A percentile compares a stretch with the other conserved stretches of the same genome.
phyloP scores from a whole-genome alignment of 2,113 vertebrate species.

The Notothenia rossii region DNA sequence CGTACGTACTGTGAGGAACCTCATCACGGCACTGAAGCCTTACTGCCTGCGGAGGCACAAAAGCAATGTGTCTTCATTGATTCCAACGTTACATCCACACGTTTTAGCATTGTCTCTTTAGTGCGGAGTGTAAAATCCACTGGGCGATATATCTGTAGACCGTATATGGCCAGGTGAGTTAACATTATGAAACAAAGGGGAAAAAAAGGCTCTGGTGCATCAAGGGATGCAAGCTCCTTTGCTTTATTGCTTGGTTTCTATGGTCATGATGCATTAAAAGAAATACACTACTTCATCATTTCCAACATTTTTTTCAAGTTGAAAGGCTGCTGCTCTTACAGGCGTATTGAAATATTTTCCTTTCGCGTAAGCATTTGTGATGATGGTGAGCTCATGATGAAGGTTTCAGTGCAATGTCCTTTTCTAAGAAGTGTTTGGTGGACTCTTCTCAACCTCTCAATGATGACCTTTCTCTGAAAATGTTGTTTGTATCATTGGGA shows the following conservation, averaged over 20 bases:
- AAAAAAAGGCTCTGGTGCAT: constrained; percentile 15
- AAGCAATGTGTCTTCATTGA: constrained; percentile 57
- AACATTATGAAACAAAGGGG: constrained; percentile 18
- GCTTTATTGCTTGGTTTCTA: constrained; percentile 39
- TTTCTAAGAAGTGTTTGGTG: constrained; percentile 54
- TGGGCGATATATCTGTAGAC: constrained; percentile 9
- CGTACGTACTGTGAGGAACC: constrained; percentile 53
- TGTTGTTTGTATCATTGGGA: constrained; percentile 74
- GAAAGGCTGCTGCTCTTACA: constrained; percentile 53
- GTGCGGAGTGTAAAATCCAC: not conserved
- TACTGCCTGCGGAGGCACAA: constrained; percentile 57
- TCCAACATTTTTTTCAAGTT: constrained; percentile 7
- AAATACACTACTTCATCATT: constrained; percentile 50
- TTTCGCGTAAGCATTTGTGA: constrained; percentile 42
- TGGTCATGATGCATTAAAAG: constrained; percentile 27
- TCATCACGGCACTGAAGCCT: constrained; percentile 58
- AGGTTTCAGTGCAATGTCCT: constrained; percentile 74
- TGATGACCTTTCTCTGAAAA: constrained; percentile 66
- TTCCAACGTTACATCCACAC: constrained; percentile 25
- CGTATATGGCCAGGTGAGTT: constrained; percentile 26
- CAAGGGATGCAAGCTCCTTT: constrained; percentile 5
- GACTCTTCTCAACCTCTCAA: constrained; percentile 61
- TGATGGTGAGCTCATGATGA: constrained; percentile 37
- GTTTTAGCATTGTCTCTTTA: constrained; percentile 18
- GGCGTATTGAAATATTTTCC: constrained; percentile 24